Conservation (phyloP, 2,888 invertebrate genomes). For the Theodoxus fluviatilis region DNA sequence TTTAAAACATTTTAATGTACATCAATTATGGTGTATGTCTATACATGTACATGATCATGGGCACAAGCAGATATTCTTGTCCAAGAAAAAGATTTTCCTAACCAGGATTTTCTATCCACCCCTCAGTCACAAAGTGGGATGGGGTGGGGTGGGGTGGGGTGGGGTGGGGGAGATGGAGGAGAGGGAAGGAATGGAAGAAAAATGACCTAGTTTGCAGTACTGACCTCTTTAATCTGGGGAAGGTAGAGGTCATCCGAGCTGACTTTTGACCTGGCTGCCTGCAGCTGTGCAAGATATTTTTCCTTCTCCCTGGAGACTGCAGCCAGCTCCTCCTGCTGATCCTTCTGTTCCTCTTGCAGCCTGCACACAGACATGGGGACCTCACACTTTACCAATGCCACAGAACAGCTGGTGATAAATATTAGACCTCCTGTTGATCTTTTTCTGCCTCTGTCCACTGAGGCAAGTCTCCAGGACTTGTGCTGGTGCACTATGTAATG, state of each 20-base stretch:
- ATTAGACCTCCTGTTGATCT: constrained; percentile 21
- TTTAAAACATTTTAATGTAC: too few relatives aligned
- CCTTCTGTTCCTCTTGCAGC: constrained; percentile 37
- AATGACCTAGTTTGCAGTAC: background rate
- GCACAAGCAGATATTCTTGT: too few relatives aligned
- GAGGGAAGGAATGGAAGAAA: background rate
- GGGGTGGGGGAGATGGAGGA: background rate
- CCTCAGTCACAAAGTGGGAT: background rate
- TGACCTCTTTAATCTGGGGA: constrained; percentile 57
- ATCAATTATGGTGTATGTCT: too few relatives aligned
- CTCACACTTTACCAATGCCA: too few relatives aligned
- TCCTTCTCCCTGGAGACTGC: constrained; percentile 39
- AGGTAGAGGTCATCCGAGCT: constrained; percentile 54
- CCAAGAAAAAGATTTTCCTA: too few relatives aligned
- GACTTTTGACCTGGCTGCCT: constrained; percentile 33
- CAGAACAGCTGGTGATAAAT: too few relatives aligned
- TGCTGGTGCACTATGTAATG: too few relatives aligned
- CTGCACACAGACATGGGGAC: constrained; percentile 28
- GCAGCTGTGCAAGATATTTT: constrained; percentile 34
- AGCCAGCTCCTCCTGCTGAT: constrained; percentile 34
- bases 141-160: too few relatives aligned
- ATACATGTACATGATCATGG: too few relatives aligned
- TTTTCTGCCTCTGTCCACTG: constrained; percentile 19
- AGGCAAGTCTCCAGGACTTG: too few relatives aligned
- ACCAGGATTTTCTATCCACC: background rate